phyloP scores from a whole-genome alignment of 2,113 vertebrate species.

The Proterorhinus semilunaris region DNA sequence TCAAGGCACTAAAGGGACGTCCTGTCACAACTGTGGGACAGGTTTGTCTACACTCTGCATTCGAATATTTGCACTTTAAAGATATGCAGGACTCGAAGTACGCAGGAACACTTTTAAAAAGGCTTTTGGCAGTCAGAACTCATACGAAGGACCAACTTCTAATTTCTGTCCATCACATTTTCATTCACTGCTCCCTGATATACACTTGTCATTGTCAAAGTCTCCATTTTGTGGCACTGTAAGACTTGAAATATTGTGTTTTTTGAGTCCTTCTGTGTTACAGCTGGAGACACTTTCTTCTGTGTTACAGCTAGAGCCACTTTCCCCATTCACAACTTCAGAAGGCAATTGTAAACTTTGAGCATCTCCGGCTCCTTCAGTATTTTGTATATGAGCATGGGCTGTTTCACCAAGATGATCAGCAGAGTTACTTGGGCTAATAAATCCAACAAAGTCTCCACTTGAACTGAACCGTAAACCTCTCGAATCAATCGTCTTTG shows the following conservation, averaged over 20 bases:
- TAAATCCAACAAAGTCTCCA: constrained; percentile 62
- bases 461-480: constrained; percentile 49
- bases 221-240: neutral
- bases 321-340: constrained; percentile 2
- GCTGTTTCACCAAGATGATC: constrained; percentile 11
- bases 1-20: constrained; percentile 54
- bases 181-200: constrained; percentile 7
- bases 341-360: constrained; percentile 10
- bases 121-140: constrained; percentile 7
- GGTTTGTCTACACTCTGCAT: constrained; percentile 14
- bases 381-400: neutral
- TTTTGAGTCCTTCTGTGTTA: neutral
- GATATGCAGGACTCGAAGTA: constrained; percentile 23
- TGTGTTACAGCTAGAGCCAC: neutral
- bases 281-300: neutral
- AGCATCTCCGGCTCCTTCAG: neutral
- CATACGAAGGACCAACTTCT: neutral
- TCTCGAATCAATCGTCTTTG: neutral
- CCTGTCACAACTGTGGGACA: constrained; percentile 3
- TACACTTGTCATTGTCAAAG: neutral
- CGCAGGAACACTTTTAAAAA: constrained; percentile 13
- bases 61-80: constrained; percentile 1
- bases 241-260: neutral
- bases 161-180: constrained; percentile 6
- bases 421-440: constrained; percentile 27